phyloP scores from a whole-genome alignment of 2,797 vertebrate genomes.

The Protonibea diacanthus region DNA sequence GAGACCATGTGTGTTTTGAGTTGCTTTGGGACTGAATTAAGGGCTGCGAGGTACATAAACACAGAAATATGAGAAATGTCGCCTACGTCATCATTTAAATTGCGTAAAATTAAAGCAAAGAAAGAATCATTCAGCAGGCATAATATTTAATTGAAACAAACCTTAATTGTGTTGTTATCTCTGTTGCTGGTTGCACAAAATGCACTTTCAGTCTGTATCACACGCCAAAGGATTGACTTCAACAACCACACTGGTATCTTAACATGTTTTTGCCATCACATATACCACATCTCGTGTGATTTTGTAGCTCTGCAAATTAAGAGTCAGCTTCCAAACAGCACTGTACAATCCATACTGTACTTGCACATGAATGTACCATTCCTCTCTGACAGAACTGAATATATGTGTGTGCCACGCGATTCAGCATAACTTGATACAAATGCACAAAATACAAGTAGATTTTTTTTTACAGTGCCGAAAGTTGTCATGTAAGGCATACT shows the following conservation, averaged over 20 bases:
- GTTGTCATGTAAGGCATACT: not conserved
- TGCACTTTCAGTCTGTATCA: slow-evolving; percentile 60
- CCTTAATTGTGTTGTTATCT: slow-evolving; percentile 12
- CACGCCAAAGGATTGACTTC: slow-evolving; percentile 6
- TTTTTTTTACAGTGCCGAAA: not conserved
- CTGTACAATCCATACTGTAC: not conserved
- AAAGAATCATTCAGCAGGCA: slow-evolving; percentile 53
- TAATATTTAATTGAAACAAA: slow-evolving; percentile 24
- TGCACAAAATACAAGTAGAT: not conserved
- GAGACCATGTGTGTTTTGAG: not conserved
- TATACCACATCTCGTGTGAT: not conserved
- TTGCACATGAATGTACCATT: slow-evolving; percentile 9
- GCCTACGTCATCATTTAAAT: slow-evolving; percentile 2
- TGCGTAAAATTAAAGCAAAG: slow-evolving; percentile 16
- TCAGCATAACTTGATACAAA: not conserved
- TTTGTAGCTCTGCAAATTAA: not conserved
- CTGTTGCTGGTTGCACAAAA: slow-evolving; percentile 55
- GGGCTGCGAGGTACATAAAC: not conserved
- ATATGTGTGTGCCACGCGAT: not conserved
- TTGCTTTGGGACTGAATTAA: slow-evolving; percentile 8
- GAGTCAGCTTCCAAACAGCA: not conserved
- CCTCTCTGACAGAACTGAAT: not conserved
- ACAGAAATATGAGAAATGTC: not conserved
- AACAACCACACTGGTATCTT: slow-evolving; percentile 17
- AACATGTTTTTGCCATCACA: slow-evolving; percentile 6